A percentile compares a stretch with the other conserved stretches of the same genome.
Evolutionary conservation across 2,113 vertebrate species (phyloP).

Genomic region (Stomatorhinus ivindoensis): DNA sequence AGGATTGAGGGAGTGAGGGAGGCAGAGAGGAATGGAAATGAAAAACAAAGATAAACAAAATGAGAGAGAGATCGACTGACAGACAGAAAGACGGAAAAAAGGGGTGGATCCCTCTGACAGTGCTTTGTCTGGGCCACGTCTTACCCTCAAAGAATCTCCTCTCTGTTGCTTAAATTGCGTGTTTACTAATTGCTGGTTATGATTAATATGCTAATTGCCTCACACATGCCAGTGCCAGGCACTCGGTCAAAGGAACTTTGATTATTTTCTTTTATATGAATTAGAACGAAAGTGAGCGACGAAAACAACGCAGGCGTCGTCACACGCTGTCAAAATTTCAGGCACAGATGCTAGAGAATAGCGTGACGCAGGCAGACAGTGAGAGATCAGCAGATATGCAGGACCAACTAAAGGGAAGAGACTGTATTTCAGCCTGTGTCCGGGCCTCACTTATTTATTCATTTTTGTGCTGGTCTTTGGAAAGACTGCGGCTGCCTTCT

Average conservation of each 20-base stretch:
- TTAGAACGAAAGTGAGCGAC: background rate
- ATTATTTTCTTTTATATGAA: background rate
- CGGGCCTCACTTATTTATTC: background rate
- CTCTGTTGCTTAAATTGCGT: background rate
- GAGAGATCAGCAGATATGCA: background rate
- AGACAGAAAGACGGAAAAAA: constrained; percentile 33
- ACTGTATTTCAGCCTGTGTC: background rate
- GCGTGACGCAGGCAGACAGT: background rate
- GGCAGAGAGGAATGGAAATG: constrained; percentile 16
- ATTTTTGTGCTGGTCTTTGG: background rate
- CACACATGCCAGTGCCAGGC: background rate
- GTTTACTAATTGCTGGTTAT: constrained; percentile 1
- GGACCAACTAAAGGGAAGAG: background rate
- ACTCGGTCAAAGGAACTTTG: constrained; percentile 1
- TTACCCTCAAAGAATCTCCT: background rate
- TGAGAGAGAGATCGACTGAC: background rate
- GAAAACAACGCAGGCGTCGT: background rate
- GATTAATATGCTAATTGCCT: background rate
- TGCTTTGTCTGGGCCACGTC: background rate
- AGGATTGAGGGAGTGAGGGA: constrained; percentile 17
- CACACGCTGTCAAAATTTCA: background rate
- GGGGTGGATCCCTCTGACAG: constrained; percentile 19
- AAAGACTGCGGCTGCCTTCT: background rate
- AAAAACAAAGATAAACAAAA: constrained; percentile 1
- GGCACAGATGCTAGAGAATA: background rate